Evolutionary conservation across 2,797 vertebrate genomes (phyloP).

Genomic region (Enteromius afrohamiltoni): DNA sequence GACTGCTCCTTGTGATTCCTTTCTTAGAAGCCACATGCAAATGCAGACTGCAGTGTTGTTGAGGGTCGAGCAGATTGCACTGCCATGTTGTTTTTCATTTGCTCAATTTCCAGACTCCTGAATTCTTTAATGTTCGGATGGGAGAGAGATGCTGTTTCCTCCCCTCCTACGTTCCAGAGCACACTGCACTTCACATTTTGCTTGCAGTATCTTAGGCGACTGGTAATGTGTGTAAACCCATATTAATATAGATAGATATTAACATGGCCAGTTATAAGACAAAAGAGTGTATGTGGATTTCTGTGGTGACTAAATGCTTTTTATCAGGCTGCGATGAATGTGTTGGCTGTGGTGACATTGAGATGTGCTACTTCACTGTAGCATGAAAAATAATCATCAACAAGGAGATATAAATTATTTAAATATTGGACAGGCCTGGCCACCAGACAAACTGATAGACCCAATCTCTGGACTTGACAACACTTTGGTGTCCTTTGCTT

Average conservation of each 20-base stretch:
- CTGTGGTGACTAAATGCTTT: not conserved
- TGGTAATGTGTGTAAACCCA: conserved; percentile 45
- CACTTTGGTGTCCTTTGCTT: not conserved
- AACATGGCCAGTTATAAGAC: conserved; percentile 37
- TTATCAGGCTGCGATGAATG: not conserved
- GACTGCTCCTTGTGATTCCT: not conserved
- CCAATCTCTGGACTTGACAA: not conserved
- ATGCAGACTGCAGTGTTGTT: not conserved
- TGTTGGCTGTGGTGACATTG: not conserved
- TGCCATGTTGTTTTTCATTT: not conserved
- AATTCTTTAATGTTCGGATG: not conserved
- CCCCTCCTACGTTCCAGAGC: conserved; percentile 42
- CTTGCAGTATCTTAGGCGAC: conserved; percentile 33
- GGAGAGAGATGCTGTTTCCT: conserved; percentile 8
- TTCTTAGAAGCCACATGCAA: not conserved
- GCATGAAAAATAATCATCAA: not conserved
- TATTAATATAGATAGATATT: conserved; percentile 38
- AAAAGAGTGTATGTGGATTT: conserved; percentile 22
- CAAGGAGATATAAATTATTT: not conserved
- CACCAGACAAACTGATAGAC: not conserved
- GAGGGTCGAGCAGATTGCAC: not conserved
- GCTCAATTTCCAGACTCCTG: not conserved
- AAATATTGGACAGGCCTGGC: not conserved
- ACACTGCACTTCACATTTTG: conserved; percentile 41
- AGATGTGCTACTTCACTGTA: conserved; percentile 48